phyloP scores from a whole-genome alignment of 2,888 invertebrate genomes.

The Thysanoteuthis rhombus region DNA sequence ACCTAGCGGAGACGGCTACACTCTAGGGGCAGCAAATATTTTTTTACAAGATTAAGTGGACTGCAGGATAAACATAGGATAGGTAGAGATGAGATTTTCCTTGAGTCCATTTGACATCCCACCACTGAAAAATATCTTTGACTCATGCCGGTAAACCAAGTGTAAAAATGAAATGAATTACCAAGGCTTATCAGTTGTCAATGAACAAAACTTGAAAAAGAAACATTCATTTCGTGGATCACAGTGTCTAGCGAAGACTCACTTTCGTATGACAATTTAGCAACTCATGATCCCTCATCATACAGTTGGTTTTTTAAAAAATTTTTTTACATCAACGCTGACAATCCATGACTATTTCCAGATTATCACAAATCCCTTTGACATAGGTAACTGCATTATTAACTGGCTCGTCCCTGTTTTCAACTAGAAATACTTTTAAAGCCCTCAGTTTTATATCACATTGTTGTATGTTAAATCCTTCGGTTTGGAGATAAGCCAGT shows the following conservation, averaged over 20 bases:
- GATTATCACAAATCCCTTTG: slow-evolving; percentile 18
- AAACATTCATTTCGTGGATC: slow-evolving; percentile 22
- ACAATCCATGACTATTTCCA: not conserved
- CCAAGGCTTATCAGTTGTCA: too few relatives aligned
- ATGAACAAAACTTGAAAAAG: too few relatives aligned
- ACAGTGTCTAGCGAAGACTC: not conserved
- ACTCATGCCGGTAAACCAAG: too few relatives aligned
- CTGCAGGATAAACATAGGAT: too few relatives aligned
- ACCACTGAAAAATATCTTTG: too few relatives aligned
- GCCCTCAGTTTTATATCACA: slow-evolving; percentile 22
- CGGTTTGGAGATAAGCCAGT: slow-evolving; percentile 1
- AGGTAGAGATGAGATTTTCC: too few relatives aligned
- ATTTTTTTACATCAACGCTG: not conserved
- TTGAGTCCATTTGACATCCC: too few relatives aligned
- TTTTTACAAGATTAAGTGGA: too few relatives aligned
- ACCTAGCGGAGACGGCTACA: too few relatives aligned
- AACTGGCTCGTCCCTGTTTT: not conserved
- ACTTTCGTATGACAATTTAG: not conserved
- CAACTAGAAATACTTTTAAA: slow-evolving; percentile 17
- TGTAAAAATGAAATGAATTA: too few relatives aligned
- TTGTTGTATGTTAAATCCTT: too few relatives aligned
- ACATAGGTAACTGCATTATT: not conserved
- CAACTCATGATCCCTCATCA: slow-evolving; percentile 1
- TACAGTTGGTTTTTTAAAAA: not conserved
- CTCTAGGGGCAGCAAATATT: too few relatives aligned